Base-by-base conservation (phyloP, 2,113 vertebrate species). In the Sorex fumeus region DNA sequence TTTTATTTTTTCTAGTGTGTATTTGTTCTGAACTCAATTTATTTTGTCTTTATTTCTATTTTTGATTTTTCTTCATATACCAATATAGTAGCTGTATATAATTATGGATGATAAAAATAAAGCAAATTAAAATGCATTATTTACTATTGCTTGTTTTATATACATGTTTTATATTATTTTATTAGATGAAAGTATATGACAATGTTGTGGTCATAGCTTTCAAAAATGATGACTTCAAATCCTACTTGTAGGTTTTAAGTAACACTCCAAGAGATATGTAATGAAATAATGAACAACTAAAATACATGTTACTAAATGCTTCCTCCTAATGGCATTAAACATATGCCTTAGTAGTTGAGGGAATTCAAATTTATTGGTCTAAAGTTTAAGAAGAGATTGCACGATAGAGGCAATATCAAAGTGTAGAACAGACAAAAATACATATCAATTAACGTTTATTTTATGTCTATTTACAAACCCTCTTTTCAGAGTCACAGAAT, bases 311-410 rank as follows among this genome's bases (percentile, higher is more conserved):
- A 5, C 50, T 84, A 77, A 23, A 90, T 34, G 36, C 8, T 84
- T 96, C 45, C 78, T 82, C 87, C 13, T 32, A 30, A 45, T 36
- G 74, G 32, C 0, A 85, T 62, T 43, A 96, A 91, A 66, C 15
- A 79, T 11, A 28, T 84, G 18, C 1, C 32, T 84, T 74, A 93
- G 47, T 60, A 13, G 4, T 66, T 93, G 28, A 91, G 43, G 12
- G 11, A 18, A 93, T 76, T 87, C 2, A 67, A 87, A 86, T 57
- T 84, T 78, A 36, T 40, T 89, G 32, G 1, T n/a, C 84, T 89
- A 83, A 47, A 85, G 57, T 28, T 86, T 10, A 77, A 71, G 0
- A 45, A 67, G 84, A 64, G 0, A 40, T 83, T 53, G 79, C 10
- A 64, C 30, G 43, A 85, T 83, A 79, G 45, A 88, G 1, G 25